These are phyloP conservation scores for Psammodynastes pulverulentus DNA, from an alignment of 2,113 vertebrate species.

Conservation along the genomic window DNA sequence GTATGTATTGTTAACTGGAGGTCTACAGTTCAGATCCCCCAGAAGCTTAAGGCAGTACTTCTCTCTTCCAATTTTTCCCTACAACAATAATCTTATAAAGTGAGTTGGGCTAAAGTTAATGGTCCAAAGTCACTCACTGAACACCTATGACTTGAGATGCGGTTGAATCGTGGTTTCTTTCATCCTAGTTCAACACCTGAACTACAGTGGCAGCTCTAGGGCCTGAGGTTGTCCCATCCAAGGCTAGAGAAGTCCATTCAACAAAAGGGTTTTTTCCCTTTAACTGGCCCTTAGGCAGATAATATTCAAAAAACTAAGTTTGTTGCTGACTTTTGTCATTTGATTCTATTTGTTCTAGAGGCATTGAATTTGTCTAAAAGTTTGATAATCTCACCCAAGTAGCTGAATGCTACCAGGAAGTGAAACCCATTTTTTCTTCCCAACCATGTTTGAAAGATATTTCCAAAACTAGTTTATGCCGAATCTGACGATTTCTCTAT, in stretches of 20 bases:
- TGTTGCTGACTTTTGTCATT: not conserved
- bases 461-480: slow-evolving; percentile 19
- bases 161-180: not conserved
- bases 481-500: slow-evolving; percentile 32
- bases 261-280: not conserved
- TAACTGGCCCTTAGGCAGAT: not conserved
- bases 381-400: not conserved
- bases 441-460: slow-evolving; percentile 17
- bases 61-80: not conserved
- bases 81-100: not conserved
- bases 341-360: not conserved
- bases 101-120: not conserved
- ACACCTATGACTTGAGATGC: not conserved
- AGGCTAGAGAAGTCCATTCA: not conserved
- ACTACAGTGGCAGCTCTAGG: not conserved
- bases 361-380: not conserved
- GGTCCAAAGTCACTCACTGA: not conserved
- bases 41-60: too few relatives aligned
- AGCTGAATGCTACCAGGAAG: not conserved
- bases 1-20: too few relatives aligned
- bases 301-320: not conserved
- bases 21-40: not conserved
- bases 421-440: accelerated
- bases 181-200: not conserved
- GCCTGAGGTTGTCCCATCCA: not conserved